Conservation (phyloP, 2,113 vertebrate genomes). For the Brachyhypopomus gauderio region DNA sequence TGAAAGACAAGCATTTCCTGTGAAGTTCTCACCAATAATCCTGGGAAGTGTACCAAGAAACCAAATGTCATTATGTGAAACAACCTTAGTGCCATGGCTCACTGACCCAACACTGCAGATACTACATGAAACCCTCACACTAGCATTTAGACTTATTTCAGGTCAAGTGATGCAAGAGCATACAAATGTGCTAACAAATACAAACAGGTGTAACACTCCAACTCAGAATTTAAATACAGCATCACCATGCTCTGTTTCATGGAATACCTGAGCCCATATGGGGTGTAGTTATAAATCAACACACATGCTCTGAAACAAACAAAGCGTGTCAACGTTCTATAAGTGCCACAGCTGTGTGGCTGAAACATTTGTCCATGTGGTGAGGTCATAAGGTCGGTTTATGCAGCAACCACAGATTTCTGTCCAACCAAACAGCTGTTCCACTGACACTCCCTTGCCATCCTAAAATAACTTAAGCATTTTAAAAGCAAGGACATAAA, state of each 20-base stretch:
- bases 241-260: not conserved
- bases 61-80: not conserved
- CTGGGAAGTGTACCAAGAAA: too few relatives aligned
- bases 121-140: not conserved
- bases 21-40: not conserved
- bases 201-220: not conserved
- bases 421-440: constrained; percentile 13
- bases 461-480: constrained; percentile 8
- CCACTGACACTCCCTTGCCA: not conserved
- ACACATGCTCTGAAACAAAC: not conserved
- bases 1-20: not conserved
- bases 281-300: not conserved
- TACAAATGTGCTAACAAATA: not conserved
- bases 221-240: not conserved
- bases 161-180: not conserved
- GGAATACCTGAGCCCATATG: not conserved
- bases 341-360: constrained; percentile 7
- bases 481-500: constrained; percentile 28
- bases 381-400: constrained; percentile 10
- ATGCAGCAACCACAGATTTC: constrained; percentile 10
- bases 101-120: not conserved
- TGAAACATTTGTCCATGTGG: constrained; percentile 20
- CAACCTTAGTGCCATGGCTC: not conserved
- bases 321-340: not conserved
- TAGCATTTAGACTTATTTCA: not conserved